phyloP scores from a whole-genome alignment of 2,797 vertebrate species.

The Mastacembelus armatus region DNA sequence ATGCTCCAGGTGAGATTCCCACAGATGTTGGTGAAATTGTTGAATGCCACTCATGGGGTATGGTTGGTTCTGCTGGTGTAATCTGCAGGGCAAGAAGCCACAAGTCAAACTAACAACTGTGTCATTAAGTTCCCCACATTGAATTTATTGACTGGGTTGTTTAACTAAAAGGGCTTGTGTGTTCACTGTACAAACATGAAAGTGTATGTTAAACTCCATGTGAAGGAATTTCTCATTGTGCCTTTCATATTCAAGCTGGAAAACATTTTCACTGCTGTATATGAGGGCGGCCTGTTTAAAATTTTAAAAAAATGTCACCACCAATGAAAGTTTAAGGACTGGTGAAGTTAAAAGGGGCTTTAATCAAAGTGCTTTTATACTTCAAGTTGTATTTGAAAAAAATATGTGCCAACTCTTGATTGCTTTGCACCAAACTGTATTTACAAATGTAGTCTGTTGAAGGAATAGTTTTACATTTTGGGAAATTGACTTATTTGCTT shows the following conservation, averaged over 20 bases:
- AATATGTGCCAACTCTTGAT: conserved; percentile 49
- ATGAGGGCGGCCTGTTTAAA: conserved; percentile 8
- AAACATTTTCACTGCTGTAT: conserved; percentile 46
- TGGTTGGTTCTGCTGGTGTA: conserved; percentile 12
- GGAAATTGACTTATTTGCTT: neutral
- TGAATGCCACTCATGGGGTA: neutral
- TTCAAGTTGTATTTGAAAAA: conserved; percentile 28
- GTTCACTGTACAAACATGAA: conserved; percentile 54
- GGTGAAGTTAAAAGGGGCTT: conserved; percentile 13
- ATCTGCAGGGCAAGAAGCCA: conserved; percentile 34
- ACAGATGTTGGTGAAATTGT: conserved; percentile 33
- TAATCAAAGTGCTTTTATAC: conserved; percentile 24
- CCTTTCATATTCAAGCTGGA: conserved; percentile 72
- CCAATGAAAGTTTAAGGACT: conserved; percentile 17
- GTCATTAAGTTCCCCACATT: conserved; percentile 38
- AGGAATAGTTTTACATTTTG: conserved; percentile 7
- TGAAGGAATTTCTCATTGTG: conserved; percentile 62
- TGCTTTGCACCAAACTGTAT: conserved; percentile 34
- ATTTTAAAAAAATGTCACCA: neutral
- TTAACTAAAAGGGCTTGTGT: conserved; percentile 67
- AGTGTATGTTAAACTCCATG: conserved; percentile 40
- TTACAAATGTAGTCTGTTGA: conserved; percentile 37
- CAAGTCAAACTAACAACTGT: conserved; percentile 25
- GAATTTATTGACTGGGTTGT: conserved; percentile 54
- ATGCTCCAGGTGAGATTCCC: conserved; percentile 36